A percentile compares a stretch with the other conserved stretches of the same genome.
Conservation (phyloP, 2,797 vertebrate species). For the Darevskia nairensis region DNA sequence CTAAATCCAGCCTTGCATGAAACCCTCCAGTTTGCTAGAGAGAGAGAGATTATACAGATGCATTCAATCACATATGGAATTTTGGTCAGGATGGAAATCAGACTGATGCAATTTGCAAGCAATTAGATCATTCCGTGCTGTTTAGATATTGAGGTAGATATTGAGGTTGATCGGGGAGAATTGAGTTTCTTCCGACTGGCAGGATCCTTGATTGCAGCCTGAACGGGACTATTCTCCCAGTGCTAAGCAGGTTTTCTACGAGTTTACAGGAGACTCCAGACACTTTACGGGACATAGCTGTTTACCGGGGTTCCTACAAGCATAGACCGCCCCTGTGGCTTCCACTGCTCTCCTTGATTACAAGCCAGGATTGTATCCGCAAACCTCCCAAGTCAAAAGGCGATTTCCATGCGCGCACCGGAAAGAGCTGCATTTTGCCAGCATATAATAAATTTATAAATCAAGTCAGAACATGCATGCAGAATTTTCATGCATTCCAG, state of each 20-base stretch:
- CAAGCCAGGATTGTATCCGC: neutral
- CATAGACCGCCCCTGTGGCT: neutral
- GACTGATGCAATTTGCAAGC: neutral
- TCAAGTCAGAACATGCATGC: constrained; percentile 27
- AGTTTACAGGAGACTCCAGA: neutral
- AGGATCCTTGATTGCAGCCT: neutral
- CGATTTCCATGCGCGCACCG: constrained; percentile 18
- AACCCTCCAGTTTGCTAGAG: neutral
- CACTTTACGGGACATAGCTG: neutral
- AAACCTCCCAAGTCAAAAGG: constrained; percentile 16
- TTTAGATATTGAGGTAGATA: neutral
- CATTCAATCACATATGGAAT: neutral
- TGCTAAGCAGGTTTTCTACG: neutral
- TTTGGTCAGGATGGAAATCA: neutral
- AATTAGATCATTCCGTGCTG: neutral
- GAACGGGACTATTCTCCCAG: neutral
- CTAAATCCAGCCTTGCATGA: neutral
- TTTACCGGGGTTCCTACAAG: neutral
- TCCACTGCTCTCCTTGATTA: neutral
- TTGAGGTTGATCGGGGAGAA: neutral
- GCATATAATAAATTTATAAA: constrained; percentile 15
- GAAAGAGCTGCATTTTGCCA: neutral
- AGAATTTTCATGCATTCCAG: neutral
- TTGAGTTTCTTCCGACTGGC: neutral
- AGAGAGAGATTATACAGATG: neutral